Base-by-base conservation (phyloP, 2,888 invertebrate genomes). In the Drosophila anomalata region DNA sequence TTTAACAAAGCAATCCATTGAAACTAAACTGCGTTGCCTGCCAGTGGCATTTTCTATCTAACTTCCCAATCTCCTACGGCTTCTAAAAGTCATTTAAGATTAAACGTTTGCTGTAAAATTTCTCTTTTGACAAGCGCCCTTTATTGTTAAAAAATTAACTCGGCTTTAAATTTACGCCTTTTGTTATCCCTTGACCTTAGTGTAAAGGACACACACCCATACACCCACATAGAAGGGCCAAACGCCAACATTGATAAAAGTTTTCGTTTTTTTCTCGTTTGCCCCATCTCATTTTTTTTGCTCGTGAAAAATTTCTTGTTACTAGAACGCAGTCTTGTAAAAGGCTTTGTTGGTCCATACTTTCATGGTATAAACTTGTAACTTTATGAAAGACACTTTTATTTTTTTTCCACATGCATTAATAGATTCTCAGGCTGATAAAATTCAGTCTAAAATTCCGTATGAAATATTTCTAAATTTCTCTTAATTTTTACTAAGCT, bases 111-210 rank as follows among this genome's bases (percentile, higher is more conserved):
- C 82, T 85, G 77, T 83, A 73, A 87, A 87, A 79, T 79, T 82
- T 48, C 60, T 50, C 54, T 72, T 79, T 85, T 83, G 86, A 83
- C 82, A 87, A 85, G 86, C 79, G 68, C 67, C 66, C 77, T 82
- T 75, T 82, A 77, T 77, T 83, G 87, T 87, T 87, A 79, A 85
- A 85, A 83, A 87, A 83, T 83, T 83, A 87, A 83, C 83, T 87
- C 22, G 83, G 68, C 82, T 77, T 83, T 85, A 83, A 83, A 83
- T 87, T 85, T 77, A 87, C 82, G 88, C 86, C 82, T 85, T 87
- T 83, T 83, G 88, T 83, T 83, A 87, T 79, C 75, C 86, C 72
- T 76, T 82, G 87, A 82, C 83, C 79, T 83, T 58, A 73, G 52
- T 48, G 55, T 36, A 55, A 46, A 70, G 73, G 53, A 55, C 46